Percentiles rank a stretch among this genome's conserved stretches.
These are phyloP conservation scores for Pteruthius melanotis DNA, from an alignment of 2,113 vertebrate genomes.

Conservation along the genomic window DNA sequence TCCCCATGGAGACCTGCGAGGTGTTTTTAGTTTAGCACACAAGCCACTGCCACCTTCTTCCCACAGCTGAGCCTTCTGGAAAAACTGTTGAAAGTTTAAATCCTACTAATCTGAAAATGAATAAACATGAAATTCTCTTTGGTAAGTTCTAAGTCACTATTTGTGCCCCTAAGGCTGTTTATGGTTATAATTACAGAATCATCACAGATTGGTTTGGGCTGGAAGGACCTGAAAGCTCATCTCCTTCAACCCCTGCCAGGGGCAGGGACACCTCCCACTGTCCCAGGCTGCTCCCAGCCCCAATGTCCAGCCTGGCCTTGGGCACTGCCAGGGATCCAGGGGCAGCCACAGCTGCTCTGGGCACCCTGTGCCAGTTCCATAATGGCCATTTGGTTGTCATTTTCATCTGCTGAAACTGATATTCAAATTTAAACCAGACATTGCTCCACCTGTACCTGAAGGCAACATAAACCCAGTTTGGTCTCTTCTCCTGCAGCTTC, in stretches of 20 bases:
- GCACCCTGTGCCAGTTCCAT: background rate
- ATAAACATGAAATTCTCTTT: background rate
- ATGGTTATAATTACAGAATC: background rate
- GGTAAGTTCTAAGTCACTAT: background rate
- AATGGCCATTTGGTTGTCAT: background rate
- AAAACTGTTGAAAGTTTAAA: background rate
- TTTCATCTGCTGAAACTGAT: background rate
- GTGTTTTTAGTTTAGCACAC: background rate
- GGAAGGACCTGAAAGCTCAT: background rate
- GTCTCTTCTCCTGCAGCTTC: background rate
- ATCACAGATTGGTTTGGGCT: background rate
- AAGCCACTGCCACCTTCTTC: background rate
- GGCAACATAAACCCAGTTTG: accelerated
- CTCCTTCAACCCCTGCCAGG: background rate
- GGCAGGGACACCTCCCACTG: background rate
- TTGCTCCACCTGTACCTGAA: background rate
- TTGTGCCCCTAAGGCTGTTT: background rate
- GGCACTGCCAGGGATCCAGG: background rate
- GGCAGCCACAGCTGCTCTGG: background rate
- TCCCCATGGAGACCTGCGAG: background rate
- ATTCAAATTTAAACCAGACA: background rate
- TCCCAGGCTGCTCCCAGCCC: background rate
- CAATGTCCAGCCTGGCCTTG: background rate
- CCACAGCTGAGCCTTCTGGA: background rate
- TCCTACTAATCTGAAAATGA: background rate